These are phyloP conservation scores for Condylura cristata DNA, from an alignment of 2,113 vertebrate species.

Conservation along the genomic window DNA sequence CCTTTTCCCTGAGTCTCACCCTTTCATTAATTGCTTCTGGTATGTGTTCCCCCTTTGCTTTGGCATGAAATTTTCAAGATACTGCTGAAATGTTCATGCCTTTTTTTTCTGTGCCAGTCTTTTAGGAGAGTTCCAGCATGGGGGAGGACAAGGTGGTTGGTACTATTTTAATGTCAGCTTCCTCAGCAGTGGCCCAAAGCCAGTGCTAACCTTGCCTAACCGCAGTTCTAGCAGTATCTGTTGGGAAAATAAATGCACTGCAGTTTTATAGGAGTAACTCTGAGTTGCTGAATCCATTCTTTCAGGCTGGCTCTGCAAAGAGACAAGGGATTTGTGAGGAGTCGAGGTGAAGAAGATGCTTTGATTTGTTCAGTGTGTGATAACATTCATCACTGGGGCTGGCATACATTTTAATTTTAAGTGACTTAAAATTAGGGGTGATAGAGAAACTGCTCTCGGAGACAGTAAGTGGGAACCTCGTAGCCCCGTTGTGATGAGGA, in stretches of 20 bases:
- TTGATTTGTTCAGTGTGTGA: constrained; percentile 26
- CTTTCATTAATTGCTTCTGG: neutral
- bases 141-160: neutral
- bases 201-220: neutral
- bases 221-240: constrained; percentile 2
- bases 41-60: neutral
- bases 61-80: neutral
- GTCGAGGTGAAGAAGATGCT: constrained; percentile 8
- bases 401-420: neutral
- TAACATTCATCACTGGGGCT: neutral
- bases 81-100: neutral
- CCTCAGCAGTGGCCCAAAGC: constrained; percentile 25
- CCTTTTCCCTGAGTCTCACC: neutral
- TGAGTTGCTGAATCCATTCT: neutral
- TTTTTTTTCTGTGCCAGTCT: neutral
- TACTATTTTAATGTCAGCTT: constrained; percentile 7
- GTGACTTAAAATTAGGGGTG: neutral
- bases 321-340: constrained; percentile 20
- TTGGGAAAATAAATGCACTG: neutral
- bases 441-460: neutral
- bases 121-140: neutral
- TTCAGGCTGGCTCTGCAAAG: constrained; percentile 9
- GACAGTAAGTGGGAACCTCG: neutral
- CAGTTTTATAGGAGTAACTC: constrained; percentile 18
- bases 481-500: neutral